A percentile compares a stretch with the other conserved stretches of the same genome.
These are phyloP conservation scores for Xanthia icteritia DNA, from an alignment of 2,888 invertebrate species.

Conservation along the genomic window DNA sequence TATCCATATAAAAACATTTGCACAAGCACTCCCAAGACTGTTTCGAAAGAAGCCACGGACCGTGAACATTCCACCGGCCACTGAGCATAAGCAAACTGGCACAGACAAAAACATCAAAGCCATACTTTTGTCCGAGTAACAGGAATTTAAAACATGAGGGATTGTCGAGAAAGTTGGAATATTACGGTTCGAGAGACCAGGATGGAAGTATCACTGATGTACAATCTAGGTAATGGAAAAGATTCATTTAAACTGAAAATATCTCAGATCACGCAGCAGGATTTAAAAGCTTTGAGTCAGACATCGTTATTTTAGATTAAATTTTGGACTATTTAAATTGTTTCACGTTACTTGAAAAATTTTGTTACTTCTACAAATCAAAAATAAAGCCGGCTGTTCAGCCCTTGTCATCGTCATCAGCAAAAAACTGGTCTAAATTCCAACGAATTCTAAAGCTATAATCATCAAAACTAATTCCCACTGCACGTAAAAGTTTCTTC, in stretches of 20 bases:
- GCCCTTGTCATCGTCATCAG: slow-evolving; percentile 9
- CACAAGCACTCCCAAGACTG: slow-evolving; percentile 87
- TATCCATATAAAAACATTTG: slow-evolving; percentile 87
- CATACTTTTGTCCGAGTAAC: slow-evolving; percentile 78
- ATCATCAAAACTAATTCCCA: slow-evolving; percentile 29
- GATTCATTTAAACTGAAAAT: neutral
- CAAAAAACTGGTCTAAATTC: slow-evolving; percentile 49
- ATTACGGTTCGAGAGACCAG: slow-evolving; percentile 41
- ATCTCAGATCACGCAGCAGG: no score
- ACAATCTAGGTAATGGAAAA: neutral
- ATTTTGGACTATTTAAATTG: neutral
- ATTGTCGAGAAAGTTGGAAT: slow-evolving; percentile 59
- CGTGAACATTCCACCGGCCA: slow-evolving; percentile 89
- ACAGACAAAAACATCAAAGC: slow-evolving; percentile 84
- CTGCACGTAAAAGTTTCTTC: slow-evolving; percentile 41
- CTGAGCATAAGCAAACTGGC: slow-evolving; percentile 83
- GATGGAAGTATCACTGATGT: slow-evolving; percentile 17
- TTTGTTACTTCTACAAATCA: neutral
- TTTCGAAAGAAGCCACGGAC: slow-evolving; percentile 88
- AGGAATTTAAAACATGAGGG: slow-evolving; percentile 69
- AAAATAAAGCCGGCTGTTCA: neutral
- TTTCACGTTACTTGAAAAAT: neutral
- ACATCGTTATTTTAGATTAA: neutral
- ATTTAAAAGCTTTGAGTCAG: neutral
- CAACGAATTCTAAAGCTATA: slow-evolving; percentile 24